Evolutionary conservation across 2,113 vertebrate genomes (phyloP).

Genomic region (Sphyrna mokarran): DNA sequence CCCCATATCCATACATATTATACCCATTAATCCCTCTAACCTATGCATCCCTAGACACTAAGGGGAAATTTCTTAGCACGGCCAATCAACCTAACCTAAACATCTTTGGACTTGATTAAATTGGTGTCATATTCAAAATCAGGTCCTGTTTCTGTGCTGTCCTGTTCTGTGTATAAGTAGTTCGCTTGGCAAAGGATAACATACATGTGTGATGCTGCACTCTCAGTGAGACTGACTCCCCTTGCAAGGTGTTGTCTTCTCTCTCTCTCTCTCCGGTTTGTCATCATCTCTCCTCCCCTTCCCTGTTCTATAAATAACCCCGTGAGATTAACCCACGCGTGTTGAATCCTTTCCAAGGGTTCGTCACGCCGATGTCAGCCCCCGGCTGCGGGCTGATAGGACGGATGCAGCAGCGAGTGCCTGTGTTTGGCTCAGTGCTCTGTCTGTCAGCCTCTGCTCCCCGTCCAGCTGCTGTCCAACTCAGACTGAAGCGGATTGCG

Average conservation of each 20-base stretch:
- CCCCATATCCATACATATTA: too few relatives aligned
- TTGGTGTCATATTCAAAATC: too few relatives aligned
- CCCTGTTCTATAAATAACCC: conserved; percentile 28
- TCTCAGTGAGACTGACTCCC: neutral
- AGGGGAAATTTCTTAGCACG: too few relatives aligned
- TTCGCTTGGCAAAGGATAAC: too few relatives aligned
- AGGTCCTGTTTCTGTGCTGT: too few relatives aligned
- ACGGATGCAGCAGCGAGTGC: neutral
- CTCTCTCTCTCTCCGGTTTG: neutral
- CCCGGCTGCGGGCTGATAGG: neutral
- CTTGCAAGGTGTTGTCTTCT: neutral
- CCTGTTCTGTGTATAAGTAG: too few relatives aligned
- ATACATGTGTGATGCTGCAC: neutral
- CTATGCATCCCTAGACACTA: too few relatives aligned
- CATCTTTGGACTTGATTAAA: too few relatives aligned
- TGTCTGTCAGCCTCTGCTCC: neutral
- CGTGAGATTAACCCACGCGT: neutral
- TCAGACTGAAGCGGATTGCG: neutral
- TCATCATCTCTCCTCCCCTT: too few relatives aligned
- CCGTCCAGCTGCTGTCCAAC: neutral
- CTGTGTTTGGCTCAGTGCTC: neutral
- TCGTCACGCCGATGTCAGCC: neutral
- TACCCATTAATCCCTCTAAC: too few relatives aligned
- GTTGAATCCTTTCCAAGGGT: neutral
- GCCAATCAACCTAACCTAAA: too few relatives aligned